A percentile compares a stretch with the other conserved stretches of the same genome.
These are phyloP conservation scores for Neodiprion lecontei DNA, from an alignment of 1,140 invertebrate species.

Conservation along the genomic window DNA sequence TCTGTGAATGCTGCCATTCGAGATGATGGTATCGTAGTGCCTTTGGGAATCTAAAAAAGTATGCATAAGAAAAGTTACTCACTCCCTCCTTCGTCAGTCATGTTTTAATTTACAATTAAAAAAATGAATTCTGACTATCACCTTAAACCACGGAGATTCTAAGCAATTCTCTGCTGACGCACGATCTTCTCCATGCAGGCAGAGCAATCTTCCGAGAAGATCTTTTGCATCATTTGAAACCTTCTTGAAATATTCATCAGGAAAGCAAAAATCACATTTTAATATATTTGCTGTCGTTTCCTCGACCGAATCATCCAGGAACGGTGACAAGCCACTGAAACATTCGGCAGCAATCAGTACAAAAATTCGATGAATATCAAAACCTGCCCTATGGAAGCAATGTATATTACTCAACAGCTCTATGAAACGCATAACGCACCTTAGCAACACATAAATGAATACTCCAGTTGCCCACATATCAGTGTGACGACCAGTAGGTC, in stretches of 20 bases:
- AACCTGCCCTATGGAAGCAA: constrained; percentile 34
- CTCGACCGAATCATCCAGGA: constrained; percentile 82
- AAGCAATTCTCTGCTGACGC: constrained; percentile 64
- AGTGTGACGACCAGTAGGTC: constrained; percentile 71
- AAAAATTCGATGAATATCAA: constrained; percentile 29
- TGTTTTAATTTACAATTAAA: constrained; percentile 6
- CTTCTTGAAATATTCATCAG: constrained; percentile 78
- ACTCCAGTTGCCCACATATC: constrained; percentile 85
- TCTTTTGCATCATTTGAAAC: constrained; percentile 76
- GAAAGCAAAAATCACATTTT: constrained; percentile 83
- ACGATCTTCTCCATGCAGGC: constrained; percentile 66
- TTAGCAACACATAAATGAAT: constrained; percentile 80
- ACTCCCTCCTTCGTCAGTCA: not conserved
- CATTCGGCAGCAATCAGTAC: constrained; percentile 37
- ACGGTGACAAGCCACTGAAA: constrained; percentile 77
- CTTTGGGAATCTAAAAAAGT: constrained; percentile 47
- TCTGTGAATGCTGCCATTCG: constrained; percentile 59
- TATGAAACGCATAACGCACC: constrained; percentile 58
- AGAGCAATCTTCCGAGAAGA: constrained; percentile 69
- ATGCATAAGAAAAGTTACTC: constrained; percentile 14
- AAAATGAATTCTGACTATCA: constrained; percentile 27
- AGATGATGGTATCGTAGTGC: constrained; percentile 54
- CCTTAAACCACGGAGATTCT: constrained; percentile 68
- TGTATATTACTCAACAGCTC: constrained; percentile 15
- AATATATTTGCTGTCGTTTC: constrained; percentile 85